Evolutionary conservation across 2,888 invertebrate species (phyloP).

Genomic region (Abrostola triplasia): DNA sequence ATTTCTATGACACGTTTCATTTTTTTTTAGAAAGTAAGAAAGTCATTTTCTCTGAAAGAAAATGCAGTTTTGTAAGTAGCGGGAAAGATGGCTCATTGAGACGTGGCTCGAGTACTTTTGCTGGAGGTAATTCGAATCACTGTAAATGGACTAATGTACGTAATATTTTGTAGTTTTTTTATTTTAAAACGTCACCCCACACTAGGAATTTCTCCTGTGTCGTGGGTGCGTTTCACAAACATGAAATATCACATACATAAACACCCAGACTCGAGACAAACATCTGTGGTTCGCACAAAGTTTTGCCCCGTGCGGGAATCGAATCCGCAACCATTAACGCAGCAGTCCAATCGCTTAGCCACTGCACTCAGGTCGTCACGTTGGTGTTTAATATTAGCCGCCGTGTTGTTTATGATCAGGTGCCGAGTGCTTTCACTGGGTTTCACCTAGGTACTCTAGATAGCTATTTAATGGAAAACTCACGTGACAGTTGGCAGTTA

Average conservation of each 20-base stretch:
- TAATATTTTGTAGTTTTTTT: background rate
- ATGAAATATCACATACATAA: too few species aligned
- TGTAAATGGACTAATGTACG: background rate
- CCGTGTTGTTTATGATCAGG: background rate
- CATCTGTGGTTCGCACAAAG: too few species aligned
- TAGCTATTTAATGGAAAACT: conserved; percentile 45
- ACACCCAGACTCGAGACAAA: too few species aligned
- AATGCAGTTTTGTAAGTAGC: conserved; percentile 40
- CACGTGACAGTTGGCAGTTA: conserved; percentile 27
- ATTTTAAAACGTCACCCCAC: too few species aligned
- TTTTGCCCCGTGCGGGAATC: too few species aligned
- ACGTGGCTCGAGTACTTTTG: background rate
- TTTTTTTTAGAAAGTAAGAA: conserved; percentile 27
- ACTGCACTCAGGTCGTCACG: too few species aligned
- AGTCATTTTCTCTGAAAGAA: conserved; percentile 20
- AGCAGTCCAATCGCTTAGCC: too few species aligned
- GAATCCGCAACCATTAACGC: too few species aligned
- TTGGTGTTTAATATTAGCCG: background rate
- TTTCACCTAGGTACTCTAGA: conserved; percentile 23
- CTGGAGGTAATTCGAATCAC: background rate
- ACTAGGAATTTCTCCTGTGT: too few species aligned
- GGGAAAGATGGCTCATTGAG: conserved; percentile 23
- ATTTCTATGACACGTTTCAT: conserved; percentile 45
- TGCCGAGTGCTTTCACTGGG: conserved; percentile 15
- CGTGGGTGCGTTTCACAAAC: too few species aligned